These are phyloP conservation scores for Porites australiensis DNA, from an alignment of 64 coral and sea anemone genomes.

Conservation along the genomic window DNA sequence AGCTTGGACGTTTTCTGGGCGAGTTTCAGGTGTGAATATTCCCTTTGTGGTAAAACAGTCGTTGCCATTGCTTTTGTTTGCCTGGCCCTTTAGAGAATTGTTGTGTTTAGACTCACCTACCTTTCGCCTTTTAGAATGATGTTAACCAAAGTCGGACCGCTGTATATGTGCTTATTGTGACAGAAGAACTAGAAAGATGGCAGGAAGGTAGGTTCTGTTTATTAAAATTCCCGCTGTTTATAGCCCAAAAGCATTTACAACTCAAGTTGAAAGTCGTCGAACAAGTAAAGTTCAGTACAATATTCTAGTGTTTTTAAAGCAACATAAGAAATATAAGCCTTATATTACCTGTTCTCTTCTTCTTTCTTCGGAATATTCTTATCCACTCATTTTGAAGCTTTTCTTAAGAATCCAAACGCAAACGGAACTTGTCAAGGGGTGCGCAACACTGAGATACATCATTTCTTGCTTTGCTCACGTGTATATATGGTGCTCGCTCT, in stretches of 20 bases:
- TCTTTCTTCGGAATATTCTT: too few species aligned
- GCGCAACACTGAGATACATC: too few species aligned
- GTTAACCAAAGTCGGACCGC: constrained; percentile 75
- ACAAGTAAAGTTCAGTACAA: too few species aligned
- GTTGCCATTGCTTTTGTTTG: background rate
- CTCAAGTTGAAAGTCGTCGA: too few species aligned
- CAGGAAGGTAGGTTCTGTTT: constrained; percentile 24
- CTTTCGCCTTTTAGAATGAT: constrained; percentile 76
- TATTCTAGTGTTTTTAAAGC: background rate
- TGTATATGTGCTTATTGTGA: constrained; percentile 88
- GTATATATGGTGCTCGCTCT: too few species aligned
- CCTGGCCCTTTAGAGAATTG: background rate
- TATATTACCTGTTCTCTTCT: too few species aligned
- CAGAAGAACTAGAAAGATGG: constrained; percentile 89
- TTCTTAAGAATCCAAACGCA: background rate
- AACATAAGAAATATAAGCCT: background rate
- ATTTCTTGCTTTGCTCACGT: too few species aligned
- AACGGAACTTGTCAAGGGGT: too few species aligned
- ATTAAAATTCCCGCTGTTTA: too few species aligned
- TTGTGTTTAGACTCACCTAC: background rate
- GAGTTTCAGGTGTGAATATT: constrained; percentile 86
- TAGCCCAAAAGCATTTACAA: too few species aligned
- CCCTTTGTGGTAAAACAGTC: background rate
- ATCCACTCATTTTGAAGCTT: background rate
- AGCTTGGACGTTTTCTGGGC: constrained; percentile 87